Base-by-base conservation (phyloP, 2,888 invertebrate species). In the Volucella inflata region DNA sequence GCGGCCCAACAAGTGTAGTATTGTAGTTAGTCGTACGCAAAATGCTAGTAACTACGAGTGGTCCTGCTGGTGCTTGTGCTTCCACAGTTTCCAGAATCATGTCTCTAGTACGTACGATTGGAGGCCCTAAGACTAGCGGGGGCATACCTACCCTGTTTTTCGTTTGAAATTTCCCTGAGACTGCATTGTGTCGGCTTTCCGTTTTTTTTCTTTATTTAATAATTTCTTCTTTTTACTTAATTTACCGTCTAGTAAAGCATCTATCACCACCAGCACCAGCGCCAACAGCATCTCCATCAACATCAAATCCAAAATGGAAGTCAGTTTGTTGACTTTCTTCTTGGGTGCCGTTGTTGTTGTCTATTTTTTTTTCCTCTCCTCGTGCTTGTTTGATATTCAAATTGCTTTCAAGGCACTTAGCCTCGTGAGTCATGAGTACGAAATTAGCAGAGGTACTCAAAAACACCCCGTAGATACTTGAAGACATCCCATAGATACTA, bases 271-370 rank as follows among this genome's bases (percentile, higher is more conserved):
- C 55, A 62, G 10, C 6, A 36, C 57, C 30, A 30, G 0, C 30
- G 6, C 30, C 30, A 59, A 40, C 50, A 67, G 53, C 38, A 21
- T 40, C 40, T n/a, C 14, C 6, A 42, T 17, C 51, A 51, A 60
- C 30, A 30, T 30, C 30, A 30, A 71, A 50, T 75, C 65, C 84
- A 84, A 84, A 71, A 84, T 84, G 84, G 84, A 53, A 36, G 8
- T 68, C 65, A 70, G 80, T 80, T 76, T 84, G 80, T 80, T 75
- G 84, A 84, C 84, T 84, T 84, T 76, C 75, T 74, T 84, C 83
- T 75, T 75, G 17, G 67, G 68, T 42, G 59, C 9, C 64, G 62
- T 72, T 83, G 72, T 79, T 68, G 62, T 72, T 83, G 72, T 79
- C 74, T 78, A 67, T 67, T 78, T 83, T 55, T 30, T 10, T 38